phyloP scores from a whole-genome alignment of 1,140 invertebrate genomes.

The Drosophila neocordata region DNA sequence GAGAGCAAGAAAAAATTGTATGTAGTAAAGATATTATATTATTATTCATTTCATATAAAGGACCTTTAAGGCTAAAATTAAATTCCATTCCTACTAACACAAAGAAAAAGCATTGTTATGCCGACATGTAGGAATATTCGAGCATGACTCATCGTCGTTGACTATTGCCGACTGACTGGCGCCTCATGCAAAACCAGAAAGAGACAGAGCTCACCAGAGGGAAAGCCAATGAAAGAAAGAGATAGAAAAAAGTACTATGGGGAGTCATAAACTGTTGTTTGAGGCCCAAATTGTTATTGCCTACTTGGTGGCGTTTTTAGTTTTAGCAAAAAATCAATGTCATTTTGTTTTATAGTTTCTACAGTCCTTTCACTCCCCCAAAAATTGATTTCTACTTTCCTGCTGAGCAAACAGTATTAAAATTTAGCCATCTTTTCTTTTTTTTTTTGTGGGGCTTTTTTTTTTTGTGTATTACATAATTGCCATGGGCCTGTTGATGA shows the following conservation, averaged over 20 bases:
- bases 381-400: slow-evolving; percentile 46
- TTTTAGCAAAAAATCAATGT: slow-evolving; percentile 48
- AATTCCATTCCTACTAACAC: slow-evolving; percentile 42
- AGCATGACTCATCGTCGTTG: slow-evolving; percentile 57
- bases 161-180: slow-evolving; percentile 60
- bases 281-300: slow-evolving; percentile 50
- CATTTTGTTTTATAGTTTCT: slow-evolving; percentile 25
- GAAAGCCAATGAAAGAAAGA: too few relatives aligned
- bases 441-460: neutral
- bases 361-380: neutral
- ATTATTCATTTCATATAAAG: slow-evolving; percentile 5
- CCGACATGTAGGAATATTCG: slow-evolving; percentile 12
- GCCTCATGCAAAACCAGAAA: slow-evolving; percentile 51
- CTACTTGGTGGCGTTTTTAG: slow-evolving; percentile 46
- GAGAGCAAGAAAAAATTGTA: neutral
- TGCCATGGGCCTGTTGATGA: slow-evolving; percentile 43
- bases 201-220: neutral
- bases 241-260: slow-evolving; percentile 1
- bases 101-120: neutral
- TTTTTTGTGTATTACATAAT: slow-evolving; percentile 42
- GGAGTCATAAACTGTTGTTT: neutral
- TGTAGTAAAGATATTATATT: slow-evolving; percentile 32
- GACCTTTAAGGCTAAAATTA: slow-evolving; percentile 37
- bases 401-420: slow-evolving; percentile 12
- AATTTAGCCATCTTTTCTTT: slow-evolving; percentile 18